Conservation (phyloP, 2,797 vertebrate genomes). For the Syngnathus rostellatus region DNA sequence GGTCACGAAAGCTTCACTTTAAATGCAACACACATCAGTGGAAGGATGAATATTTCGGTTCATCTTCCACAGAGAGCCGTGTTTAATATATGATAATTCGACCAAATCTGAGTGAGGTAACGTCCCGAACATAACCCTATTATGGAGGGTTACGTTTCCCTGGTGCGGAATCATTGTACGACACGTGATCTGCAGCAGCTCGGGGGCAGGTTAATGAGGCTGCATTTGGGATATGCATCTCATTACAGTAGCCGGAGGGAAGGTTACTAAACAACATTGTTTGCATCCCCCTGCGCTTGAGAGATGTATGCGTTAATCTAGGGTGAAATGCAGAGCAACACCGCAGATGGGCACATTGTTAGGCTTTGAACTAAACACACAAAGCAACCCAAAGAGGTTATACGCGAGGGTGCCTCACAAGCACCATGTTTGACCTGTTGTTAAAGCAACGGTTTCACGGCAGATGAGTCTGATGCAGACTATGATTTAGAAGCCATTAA, state of each 20-base stretch:
- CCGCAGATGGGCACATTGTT: conserved; percentile 16
- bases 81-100: conserved; percentile 90
- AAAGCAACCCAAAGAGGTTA: neutral
- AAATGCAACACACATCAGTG: conserved; percentile 45
- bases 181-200: conserved; percentile 83
- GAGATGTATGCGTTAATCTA: conserved; percentile 13
- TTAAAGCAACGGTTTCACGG: conserved; percentile 52
- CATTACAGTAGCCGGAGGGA: conserved; percentile 71
- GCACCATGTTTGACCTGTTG: conserved; percentile 51
- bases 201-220: conserved; percentile 81
- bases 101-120: conserved; percentile 75
- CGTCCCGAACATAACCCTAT: conserved; percentile 84
- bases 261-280: conserved; percentile 48
- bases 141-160: conserved; percentile 75
- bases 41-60: conserved; percentile 68
- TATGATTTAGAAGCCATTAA: conserved; percentile 61
- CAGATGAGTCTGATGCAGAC: conserved; percentile 48
- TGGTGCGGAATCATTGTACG: conserved; percentile 81
- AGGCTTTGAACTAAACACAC: neutral
- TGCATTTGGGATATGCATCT: conserved; percentile 73
- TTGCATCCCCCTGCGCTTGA: conserved; percentile 27
- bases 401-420: neutral
- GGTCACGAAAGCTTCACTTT: conserved; percentile 54
- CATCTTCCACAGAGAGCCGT: conserved; percentile 64
- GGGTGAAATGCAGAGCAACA: conserved; percentile 18